A percentile compares a stretch with the other conserved stretches of the same genome.
Evolutionary conservation across 2,888 invertebrate genomes (phyloP).

Genomic region (Ametastegia equiseti): DNA sequence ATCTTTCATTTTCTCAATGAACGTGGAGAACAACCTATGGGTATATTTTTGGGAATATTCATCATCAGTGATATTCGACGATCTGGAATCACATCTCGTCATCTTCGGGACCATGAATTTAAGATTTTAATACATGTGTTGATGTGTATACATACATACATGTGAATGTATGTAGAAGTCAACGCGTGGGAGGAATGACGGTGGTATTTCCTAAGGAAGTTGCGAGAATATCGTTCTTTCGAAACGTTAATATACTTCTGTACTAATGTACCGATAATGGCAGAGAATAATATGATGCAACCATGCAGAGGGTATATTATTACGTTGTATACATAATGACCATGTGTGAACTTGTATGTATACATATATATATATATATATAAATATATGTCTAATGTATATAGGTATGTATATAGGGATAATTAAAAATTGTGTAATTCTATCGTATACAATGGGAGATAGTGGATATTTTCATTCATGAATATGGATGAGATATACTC

Average conservation of each 20-base stretch:
- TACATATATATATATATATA: no score
- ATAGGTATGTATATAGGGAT: no score
- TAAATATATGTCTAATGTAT: no score
- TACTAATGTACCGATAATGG: not conserved
- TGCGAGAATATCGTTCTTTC: not conserved
- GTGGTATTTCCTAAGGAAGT: not conserved
- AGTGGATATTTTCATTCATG: no score
- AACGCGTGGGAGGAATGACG: slow-evolving; percentile 11
- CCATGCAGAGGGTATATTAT: no score
- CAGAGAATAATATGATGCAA: not conserved
- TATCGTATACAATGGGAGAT: no score
- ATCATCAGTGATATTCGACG: not conserved
- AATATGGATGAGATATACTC: no score
- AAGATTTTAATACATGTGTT: not conserved
- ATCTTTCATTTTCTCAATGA: not conserved
- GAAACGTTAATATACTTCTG: not conserved
- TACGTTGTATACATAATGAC: no score
- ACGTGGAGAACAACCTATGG: not conserved
- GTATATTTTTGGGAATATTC: not conserved
- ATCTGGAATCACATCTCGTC: not conserved
- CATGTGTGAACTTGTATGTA: no score
- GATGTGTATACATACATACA: not conserved
- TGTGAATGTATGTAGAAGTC: not conserved
- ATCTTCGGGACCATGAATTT: not conserved
- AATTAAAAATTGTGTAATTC: no score